These are phyloP conservation scores for Vanessa cardui DNA, from an alignment of 2,888 invertebrate genomes.

Conservation along the genomic window DNA sequence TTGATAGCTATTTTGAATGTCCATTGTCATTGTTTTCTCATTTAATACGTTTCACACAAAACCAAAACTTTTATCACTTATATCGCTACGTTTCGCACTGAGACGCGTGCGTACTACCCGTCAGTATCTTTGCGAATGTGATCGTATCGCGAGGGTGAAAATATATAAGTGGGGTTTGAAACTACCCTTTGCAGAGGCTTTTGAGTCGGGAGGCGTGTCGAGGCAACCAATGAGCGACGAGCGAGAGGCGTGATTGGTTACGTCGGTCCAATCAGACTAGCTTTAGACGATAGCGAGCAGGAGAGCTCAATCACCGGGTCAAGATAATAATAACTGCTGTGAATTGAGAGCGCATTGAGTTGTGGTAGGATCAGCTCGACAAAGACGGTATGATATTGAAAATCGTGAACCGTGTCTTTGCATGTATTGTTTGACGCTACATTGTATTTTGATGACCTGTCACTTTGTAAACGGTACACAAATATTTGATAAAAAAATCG, in stretches of 20 bases:
- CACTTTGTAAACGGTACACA: background rate
- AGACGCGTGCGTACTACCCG: conserved; percentile 76
- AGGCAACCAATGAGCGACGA: conserved; percentile 62
- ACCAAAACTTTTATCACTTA: conserved; percentile 77
- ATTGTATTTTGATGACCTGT: background rate
- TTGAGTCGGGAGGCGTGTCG: conserved; percentile 69
- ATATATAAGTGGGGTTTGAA: conserved; percentile 80
- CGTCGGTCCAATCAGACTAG: conserved; percentile 62
- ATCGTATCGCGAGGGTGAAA: conserved; percentile 78
- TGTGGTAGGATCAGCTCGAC: conserved; percentile 77
- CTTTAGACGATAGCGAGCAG: conserved; percentile 67
- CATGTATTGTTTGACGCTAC: conserved; percentile 51
- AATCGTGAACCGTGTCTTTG: conserved; percentile 55
- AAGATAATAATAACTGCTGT: conserved; percentile 81
- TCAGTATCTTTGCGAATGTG: conserved; percentile 72
- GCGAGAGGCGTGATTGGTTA: conserved; percentile 70
- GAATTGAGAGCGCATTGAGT: conserved; percentile 82
- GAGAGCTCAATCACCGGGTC: conserved; percentile 81
- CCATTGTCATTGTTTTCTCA: conserved; percentile 86
- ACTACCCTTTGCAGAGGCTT: conserved; percentile 76
- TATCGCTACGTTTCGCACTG: conserved; percentile 60
- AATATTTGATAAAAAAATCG: background rate
- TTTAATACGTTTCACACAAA: conserved; percentile 66
- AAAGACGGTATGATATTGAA: conserved; percentile 71
- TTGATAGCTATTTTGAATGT: conserved; percentile 83